Evolutionary conservation across 2,113 vertebrate genomes (phyloP).

Genomic region (Catharus bicknelli): DNA sequence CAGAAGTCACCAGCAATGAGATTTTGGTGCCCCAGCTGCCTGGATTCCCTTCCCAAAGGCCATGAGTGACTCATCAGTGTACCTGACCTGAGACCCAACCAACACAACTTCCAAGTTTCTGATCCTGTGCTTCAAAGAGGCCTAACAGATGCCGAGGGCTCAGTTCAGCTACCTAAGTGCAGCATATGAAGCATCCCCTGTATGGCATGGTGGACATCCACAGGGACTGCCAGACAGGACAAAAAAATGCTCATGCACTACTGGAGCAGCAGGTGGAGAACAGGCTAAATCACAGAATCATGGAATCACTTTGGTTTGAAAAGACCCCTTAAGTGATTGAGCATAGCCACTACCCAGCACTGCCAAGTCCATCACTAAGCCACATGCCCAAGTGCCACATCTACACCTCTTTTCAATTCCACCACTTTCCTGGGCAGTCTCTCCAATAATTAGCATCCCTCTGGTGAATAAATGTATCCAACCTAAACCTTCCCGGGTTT

Average conservation of each 20-base stretch:
- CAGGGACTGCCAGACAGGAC: fast-evolving
- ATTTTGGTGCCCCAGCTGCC: not conserved
- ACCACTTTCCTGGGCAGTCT: not conserved
- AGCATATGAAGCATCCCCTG: too few relatives aligned
- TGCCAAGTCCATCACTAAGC: not conserved
- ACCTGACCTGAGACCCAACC: not conserved
- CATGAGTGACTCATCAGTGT: not conserved
- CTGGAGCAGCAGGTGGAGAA: not conserved
- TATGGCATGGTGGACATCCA: not conserved
- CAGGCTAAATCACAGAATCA: not conserved
- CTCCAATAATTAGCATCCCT: not conserved
- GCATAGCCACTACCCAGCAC: not conserved
- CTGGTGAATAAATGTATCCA: not conserved
- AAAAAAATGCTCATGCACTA: not conserved
- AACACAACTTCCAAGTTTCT: not conserved
- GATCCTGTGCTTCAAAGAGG: not conserved
- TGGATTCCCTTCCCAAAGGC: not conserved
- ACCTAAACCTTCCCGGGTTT: not conserved
- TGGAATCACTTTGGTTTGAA: not conserved
- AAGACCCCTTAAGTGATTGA: not conserved
- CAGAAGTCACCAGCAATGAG: not conserved
- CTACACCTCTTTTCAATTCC: not conserved
- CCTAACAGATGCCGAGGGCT: not conserved
- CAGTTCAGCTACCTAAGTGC: not conserved
- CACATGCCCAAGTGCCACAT: not conserved